These are phyloP conservation scores for Ceyx margarethae DNA, from an alignment of 2,113 vertebrate species.

Conservation along the genomic window DNA sequence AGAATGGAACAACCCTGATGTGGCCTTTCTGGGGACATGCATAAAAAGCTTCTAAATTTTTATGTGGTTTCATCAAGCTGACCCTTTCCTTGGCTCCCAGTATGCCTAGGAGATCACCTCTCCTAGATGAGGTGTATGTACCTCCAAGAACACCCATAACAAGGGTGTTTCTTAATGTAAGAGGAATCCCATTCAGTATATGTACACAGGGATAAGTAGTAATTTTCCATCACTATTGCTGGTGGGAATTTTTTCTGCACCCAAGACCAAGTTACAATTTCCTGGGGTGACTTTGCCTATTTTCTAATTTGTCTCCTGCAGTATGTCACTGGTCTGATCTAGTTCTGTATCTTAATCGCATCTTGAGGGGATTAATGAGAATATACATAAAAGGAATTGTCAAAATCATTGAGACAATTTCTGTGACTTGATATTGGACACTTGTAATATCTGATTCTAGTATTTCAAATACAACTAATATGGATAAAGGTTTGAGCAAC, in stretches of 20 bases:
- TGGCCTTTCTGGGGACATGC: neutral
- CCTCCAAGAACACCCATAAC: neutral
- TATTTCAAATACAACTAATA: neutral
- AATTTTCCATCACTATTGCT: neutral
- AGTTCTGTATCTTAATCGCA: neutral
- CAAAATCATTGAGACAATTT: neutral
- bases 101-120: neutral
- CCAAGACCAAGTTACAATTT: neutral
- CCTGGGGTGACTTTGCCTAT: neutral
- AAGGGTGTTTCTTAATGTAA: neutral
- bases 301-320: neutral
- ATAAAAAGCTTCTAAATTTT: neutral
- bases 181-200: neutral
- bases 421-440: neutral
- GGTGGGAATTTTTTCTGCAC: neutral
- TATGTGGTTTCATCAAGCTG: neutral
- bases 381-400: neutral
- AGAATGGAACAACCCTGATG: neutral
- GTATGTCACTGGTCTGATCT: neutral
- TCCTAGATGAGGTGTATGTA: neutral
- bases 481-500: neutral
- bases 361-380: neutral
- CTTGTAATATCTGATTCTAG: neutral
- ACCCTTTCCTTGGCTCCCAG: neutral
- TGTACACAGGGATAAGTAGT: rapidly evolving